Conservation (phyloP, 2,888 invertebrate species). For the Phrixothrix hirtus region DNA sequence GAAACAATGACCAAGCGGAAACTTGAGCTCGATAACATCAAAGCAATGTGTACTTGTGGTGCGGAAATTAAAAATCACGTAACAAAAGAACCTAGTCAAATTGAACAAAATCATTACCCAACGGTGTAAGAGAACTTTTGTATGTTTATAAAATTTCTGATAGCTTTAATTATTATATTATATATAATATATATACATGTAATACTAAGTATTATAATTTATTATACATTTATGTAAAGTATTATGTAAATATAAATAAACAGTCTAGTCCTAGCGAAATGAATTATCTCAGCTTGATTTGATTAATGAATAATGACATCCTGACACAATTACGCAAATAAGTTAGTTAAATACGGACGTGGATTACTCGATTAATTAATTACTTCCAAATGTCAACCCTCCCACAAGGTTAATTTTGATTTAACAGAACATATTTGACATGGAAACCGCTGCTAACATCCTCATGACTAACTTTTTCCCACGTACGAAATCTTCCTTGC, state of each 20-base stretch:
- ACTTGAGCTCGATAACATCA: conserved; percentile 33
- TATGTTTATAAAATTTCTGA: background rate
- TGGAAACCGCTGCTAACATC: too few species aligned
- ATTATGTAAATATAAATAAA: conserved; percentile 1
- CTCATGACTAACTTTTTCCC: too few species aligned
- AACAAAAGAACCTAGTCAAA: conserved; percentile 12
- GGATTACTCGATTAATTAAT: conserved; percentile 35
- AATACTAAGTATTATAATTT: background rate
- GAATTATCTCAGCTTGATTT: conserved; percentile 38
- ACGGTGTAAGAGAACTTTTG: conserved; percentile 15
- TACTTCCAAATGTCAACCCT: conserved; percentile 12
- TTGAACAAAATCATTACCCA: conserved; percentile 21
- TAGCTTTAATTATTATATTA: background rate
- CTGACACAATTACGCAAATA: conserved; percentile 43
- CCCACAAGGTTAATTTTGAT: conserved; percentile 7
- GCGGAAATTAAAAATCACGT: conserved; percentile 42
- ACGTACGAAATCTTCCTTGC: too few species aligned
- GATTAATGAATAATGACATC: conserved; percentile 50
- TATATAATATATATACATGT: background rate
- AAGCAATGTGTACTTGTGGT: conserved; percentile 18
- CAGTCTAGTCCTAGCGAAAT: too few species aligned
- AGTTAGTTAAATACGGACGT: conserved; percentile 38
- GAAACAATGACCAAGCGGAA: conserved; percentile 37
- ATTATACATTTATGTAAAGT: background rate
- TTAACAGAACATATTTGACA: too few species aligned